Evolutionary conservation across 2,113 vertebrate species (phyloP).

Genomic region (Pachycephala philippinensis): DNA sequence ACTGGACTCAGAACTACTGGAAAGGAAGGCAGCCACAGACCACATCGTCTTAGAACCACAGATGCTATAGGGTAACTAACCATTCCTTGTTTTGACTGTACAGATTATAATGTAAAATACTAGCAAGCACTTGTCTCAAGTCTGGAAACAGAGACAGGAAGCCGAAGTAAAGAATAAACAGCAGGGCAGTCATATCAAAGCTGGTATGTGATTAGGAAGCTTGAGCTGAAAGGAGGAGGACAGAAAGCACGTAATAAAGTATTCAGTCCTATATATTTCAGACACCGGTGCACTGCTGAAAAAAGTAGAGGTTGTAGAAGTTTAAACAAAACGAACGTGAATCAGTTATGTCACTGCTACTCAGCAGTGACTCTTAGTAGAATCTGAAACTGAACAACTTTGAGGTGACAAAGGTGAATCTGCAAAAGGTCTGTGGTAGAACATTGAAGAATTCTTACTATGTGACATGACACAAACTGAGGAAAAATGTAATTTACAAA

Average conservation of each 20-base stretch:
- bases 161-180: neutral
- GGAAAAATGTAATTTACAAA: neutral
- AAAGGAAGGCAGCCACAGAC: conserved; percentile 32
- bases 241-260: neutral
- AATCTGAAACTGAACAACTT: neutral
- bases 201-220: neutral
- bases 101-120: neutral
- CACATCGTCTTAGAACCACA: neutral
- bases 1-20: conserved; percentile 14
- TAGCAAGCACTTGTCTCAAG: neutral
- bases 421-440: neutral
- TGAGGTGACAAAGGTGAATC: neutral
- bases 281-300: neutral
- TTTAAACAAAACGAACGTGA: neutral
- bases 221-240: neutral
- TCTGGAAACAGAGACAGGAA: neutral
- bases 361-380: neutral
- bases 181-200: neutral
- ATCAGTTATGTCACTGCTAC: neutral
- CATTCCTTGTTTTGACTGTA: neutral
- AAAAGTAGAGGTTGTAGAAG: neutral
- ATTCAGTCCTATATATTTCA: neutral
- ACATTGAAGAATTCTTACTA: neutral
- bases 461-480: neutral
- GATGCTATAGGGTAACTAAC: neutral